phyloP scores from a whole-genome alignment of 2,888 invertebrate genomes.

The Furcula furcula region DNA sequence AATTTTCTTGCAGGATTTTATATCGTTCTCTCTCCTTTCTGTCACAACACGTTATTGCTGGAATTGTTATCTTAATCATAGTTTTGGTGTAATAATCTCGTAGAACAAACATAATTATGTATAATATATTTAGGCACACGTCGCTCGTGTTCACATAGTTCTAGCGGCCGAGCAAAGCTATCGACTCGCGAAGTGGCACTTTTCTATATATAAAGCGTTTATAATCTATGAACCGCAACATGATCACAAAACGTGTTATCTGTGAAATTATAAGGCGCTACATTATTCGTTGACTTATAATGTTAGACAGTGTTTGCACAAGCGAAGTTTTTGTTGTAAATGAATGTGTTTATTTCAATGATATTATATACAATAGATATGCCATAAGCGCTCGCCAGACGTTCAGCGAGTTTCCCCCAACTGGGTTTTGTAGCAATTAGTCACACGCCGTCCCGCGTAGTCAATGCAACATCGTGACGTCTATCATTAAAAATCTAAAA shows the following conservation, averaged over 20 bases:
- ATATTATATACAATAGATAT: too few species aligned
- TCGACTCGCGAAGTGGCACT: slow-evolving; percentile 19
- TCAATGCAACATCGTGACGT: too few species aligned
- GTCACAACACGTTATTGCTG: slow-evolving; percentile 37
- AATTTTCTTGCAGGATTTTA: too few species aligned
- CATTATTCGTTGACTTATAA: slow-evolving; percentile 1
- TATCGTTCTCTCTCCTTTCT: too few species aligned
- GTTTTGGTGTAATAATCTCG: slow-evolving; percentile 76
- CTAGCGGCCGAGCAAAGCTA: slow-evolving; percentile 14
- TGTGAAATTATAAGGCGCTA: slow-evolving; percentile 9
- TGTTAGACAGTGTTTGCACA: slow-evolving; percentile 12
- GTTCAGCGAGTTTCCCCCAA: too few species aligned
- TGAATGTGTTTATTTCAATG: too few species aligned
- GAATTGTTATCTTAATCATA: slow-evolving; percentile 43
- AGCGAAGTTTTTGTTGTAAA: too few species aligned
- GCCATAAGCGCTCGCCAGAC: too few species aligned
- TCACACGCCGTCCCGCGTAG: too few species aligned
- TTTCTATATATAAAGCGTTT: slow-evolving; percentile 25
- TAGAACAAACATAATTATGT: slow-evolving; percentile 31
- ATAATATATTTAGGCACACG: slow-evolving; percentile 23
- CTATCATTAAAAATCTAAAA: too few species aligned
- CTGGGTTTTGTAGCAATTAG: too few species aligned
- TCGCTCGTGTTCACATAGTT: slow-evolving; percentile 8
- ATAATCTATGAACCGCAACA: slow-evolving; percentile 26
- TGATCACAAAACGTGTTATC: slow-evolving; percentile 24